phyloP scores from a whole-genome alignment of 1,140 invertebrate genomes.

The Megathymus violae region DNA sequence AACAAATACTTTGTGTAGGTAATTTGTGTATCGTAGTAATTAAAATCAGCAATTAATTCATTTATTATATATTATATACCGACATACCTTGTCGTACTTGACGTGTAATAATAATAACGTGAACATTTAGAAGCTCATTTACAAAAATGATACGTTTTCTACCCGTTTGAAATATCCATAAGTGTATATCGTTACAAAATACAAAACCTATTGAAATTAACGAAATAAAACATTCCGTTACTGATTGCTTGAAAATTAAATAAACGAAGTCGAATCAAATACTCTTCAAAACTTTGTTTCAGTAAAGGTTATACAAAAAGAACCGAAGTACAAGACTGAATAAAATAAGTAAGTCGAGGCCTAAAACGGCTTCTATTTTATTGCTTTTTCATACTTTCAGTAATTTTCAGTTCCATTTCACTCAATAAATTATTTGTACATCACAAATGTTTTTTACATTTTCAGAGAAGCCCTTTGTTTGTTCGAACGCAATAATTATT shows the following conservation, averaged over 20 bases:
- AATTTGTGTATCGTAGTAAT: too few species aligned
- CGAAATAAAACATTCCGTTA: neutral
- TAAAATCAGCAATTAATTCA: too few species aligned
- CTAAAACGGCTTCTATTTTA: neutral
- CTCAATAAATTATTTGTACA: neutral
- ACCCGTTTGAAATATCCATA: too few species aligned
- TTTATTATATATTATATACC: too few species aligned
- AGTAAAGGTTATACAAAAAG: neutral
- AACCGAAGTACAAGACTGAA: neutral
- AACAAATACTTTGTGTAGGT: too few species aligned
- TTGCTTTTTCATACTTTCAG: conserved; percentile 3
- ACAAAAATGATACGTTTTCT: too few species aligned
- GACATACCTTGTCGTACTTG: too few species aligned
- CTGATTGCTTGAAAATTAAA: neutral
- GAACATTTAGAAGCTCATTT: too few species aligned
- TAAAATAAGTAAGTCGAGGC: neutral
- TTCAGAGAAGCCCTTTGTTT: too few species aligned
- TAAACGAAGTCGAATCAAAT: neutral
- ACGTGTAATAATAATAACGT: too few species aligned
- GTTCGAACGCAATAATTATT: conserved; percentile 15
- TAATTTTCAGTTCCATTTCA: conserved; percentile 3
- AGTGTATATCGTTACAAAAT: too few species aligned
- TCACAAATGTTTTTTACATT: too few species aligned
- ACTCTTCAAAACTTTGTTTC: neutral
- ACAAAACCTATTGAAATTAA: neutral